Evolutionary conservation across 2,113 vertebrate species (phyloP).

Genomic region (Labeo catla): DNA sequence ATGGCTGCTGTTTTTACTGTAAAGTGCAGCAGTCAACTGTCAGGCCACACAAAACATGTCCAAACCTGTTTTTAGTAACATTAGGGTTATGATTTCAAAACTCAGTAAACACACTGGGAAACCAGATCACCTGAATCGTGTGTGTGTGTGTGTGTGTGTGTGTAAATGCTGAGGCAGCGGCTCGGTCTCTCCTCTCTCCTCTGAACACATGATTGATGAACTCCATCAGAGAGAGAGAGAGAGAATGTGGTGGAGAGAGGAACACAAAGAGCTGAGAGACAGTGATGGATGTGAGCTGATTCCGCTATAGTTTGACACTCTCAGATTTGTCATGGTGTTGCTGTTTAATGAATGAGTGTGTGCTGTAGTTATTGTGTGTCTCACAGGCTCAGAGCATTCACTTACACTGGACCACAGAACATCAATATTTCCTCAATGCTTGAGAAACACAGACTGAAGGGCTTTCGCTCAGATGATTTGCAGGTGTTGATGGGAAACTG

Average conservation of each 20-base stretch:
- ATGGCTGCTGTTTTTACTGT: too few relatives aligned
- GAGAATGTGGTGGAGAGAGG: neutral
- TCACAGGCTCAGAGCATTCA: neutral
- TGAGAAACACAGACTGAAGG: neutral
- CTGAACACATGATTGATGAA: conserved; percentile 28
- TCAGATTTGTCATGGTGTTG: conserved; percentile 22
- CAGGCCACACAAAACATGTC: too few relatives aligned
- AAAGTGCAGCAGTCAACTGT: too few relatives aligned
- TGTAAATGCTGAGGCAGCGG: neutral
- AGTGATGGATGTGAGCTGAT: conserved; percentile 39
- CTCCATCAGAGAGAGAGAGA: conserved; percentile 34
- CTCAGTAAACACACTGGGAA: too few relatives aligned
- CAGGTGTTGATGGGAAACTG: neutral
- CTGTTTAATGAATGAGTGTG: conserved; percentile 17
- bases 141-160: neutral
- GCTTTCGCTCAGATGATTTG: neutral
- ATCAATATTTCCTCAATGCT: neutral
- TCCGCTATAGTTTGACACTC: neutral
- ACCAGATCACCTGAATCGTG: neutral
- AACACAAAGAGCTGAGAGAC: conserved; percentile 43
- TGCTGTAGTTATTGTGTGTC: neutral
- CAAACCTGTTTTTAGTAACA: too few relatives aligned
- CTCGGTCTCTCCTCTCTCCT: neutral
- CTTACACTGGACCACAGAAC: neutral
- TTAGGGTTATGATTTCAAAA: too few relatives aligned